Percentiles rank a stretch among this genome's conserved stretches.
Conservation (phyloP, 2,797 vertebrate species). For the Neosilurus mollespiculum region DNA sequence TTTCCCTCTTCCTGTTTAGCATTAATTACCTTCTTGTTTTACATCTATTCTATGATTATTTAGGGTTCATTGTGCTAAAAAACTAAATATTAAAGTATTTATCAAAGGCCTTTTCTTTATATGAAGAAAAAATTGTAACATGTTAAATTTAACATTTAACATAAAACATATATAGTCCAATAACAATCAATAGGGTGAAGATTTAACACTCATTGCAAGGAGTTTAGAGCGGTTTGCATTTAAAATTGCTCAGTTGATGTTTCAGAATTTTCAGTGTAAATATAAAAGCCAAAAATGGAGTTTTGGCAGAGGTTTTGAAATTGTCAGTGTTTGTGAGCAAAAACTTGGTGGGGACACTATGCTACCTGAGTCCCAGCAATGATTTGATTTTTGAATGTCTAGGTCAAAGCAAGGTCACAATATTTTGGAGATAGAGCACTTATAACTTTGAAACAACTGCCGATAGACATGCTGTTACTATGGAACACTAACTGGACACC, state of each 20-base stretch:
- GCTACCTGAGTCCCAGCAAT: no score
- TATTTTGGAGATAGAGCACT: no score
- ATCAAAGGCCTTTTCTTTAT: neutral
- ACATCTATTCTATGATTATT: neutral
- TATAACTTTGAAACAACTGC: no score
- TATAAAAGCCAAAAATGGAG: neutral
- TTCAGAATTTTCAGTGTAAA: neutral
- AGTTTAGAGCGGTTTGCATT: neutral
- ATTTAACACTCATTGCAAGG: neutral
- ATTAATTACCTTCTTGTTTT: neutral
- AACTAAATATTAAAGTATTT: neutral
- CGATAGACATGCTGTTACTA: no score
- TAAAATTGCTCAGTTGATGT: neutral
- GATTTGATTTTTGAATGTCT: no score
- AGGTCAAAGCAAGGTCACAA: no score
- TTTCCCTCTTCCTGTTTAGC: neutral
- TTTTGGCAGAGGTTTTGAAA: no score
- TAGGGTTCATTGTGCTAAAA: neutral
- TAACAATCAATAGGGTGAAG: neutral
- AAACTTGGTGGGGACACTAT: no score
- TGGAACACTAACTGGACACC: no score
- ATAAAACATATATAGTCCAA: neutral
- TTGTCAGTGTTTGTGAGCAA: no score
- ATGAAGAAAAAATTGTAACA: neutral
- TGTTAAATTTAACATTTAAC: no score